Evolutionary conservation across 2,888 invertebrate genomes (phyloP), one percentile per base, ranked within the genome.

Genomic region (Drosophila kanekoi): DNA sequence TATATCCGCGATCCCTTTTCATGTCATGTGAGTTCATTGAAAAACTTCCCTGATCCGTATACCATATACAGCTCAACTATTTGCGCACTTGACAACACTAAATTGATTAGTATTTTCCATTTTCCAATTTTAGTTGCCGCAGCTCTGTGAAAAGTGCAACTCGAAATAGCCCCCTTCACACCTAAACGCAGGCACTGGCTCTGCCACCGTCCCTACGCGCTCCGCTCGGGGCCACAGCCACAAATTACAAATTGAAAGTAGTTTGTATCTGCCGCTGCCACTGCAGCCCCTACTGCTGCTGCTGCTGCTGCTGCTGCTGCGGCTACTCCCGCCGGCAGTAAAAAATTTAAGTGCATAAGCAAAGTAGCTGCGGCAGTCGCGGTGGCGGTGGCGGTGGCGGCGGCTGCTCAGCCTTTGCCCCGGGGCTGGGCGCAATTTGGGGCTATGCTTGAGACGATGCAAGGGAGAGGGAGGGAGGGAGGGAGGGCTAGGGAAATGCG

Each of bases 191-290:
- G 45, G 9, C 16, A n/a, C 38, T 9, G 6, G 38, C 32, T 18
- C 47, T 18, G 20, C 47, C 48, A 47, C 51, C 64, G 38, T 52
- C 45, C 52, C 13, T 23, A 23, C 20, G 8, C 16, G 20, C 60
- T 14, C 20, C 33, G 13, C 44, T 37, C 14, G 43, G 14, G 52
- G 62, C 51, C 8, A 35, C 61, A 72, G 74, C 82, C 81, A 88
- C 89, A 89, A 86, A 88, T 86, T 86, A 86, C 85, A 86, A 86
- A 88, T 86, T 86, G 88, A 86, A 88, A 88, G 85, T 81, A 86
- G 88, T 85, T 88, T 85, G 85, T 86, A 88, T 80, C 84, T 78
- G 74, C 69, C 62, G 67, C 53, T 43, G 63, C 20, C 40, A 38
- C 61, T 65, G 57, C 51, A n/a, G n/a, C n/a, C n/a, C n/a, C n/a